Percentiles rank a stretch among this genome's conserved stretches.
Conservation (phyloP, 2,888 invertebrate genomes). For the Rhagium mordax region DNA sequence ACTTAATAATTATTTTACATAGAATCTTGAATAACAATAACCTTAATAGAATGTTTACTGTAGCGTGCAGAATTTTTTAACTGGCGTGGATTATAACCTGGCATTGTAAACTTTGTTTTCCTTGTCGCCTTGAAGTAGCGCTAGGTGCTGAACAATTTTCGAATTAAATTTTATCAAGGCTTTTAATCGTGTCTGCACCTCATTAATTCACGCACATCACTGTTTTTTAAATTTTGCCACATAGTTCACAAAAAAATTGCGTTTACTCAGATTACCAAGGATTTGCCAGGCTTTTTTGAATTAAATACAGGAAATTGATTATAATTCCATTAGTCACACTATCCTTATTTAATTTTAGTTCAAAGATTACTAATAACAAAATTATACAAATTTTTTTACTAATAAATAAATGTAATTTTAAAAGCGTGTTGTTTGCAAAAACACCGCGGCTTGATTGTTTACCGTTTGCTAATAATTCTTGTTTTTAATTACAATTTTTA, state of each 20-base stretch:
- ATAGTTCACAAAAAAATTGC: neutral
- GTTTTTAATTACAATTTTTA: neutral
- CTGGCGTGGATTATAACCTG: neutral
- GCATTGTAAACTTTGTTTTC: constrained; percentile 24
- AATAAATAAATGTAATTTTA: neutral
- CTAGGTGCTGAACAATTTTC: constrained; percentile 16
- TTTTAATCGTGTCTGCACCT: constrained; percentile 2
- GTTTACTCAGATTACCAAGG: constrained; percentile 16
- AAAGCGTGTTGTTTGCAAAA: neutral
- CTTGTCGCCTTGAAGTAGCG: constrained; percentile 18
- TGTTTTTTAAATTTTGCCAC: neutral
- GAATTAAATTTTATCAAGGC: constrained; percentile 19
- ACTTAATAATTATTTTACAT: constrained; percentile 26
- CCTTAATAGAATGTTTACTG: constrained; percentile 33
- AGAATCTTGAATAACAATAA: constrained; percentile 26
- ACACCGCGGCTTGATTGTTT: neutral
- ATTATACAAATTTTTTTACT: neutral
- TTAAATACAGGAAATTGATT: constrained; percentile 22
- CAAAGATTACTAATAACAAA: neutral
- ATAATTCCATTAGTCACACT: constrained; percentile 1
- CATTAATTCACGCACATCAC: constrained; percentile 15
- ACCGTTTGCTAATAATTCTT: neutral
- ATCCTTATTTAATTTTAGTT: neutral
- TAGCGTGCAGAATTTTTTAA: constrained; percentile 25
- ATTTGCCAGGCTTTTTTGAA: constrained; percentile 6